Percentiles rank a stretch among this genome's conserved stretches.
Evolutionary conservation across 2,888 invertebrate genomes (phyloP).

Genomic region (Ectemnius lituratus): DNA sequence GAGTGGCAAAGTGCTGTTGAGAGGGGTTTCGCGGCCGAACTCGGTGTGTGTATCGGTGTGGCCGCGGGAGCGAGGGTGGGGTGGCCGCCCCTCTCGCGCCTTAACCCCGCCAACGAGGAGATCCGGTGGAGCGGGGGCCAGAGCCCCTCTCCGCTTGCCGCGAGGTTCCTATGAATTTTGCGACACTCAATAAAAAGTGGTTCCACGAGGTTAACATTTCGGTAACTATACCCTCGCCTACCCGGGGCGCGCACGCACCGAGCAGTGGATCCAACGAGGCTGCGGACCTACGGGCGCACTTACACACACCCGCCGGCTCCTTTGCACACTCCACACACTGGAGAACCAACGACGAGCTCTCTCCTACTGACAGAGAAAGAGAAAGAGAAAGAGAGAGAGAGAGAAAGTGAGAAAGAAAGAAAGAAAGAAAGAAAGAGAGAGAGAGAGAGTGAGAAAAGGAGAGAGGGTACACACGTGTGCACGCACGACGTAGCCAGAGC

Average conservation of each 20-base stretch:
- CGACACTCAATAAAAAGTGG: conserved; percentile 83
- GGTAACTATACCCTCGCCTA: conserved; percentile 78
- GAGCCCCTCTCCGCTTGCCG: conserved; percentile 68
- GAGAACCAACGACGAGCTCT: neutral
- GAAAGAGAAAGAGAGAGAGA: conserved; percentile 29
- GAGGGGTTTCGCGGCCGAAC: conserved; percentile 4
- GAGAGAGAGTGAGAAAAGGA: too few species aligned
- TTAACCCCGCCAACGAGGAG: conserved; percentile 63
- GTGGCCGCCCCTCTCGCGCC: conserved; percentile 61
- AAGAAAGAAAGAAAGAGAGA: conserved; percentile 32
- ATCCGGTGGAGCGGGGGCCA: conserved; percentile 53
- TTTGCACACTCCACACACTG: neutral
- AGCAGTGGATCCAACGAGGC: conserved; percentile 30
- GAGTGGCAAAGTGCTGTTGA: conserved; percentile 43
- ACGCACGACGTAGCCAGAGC: neutral
- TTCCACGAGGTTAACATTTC: conserved; percentile 82
- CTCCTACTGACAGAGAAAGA: conserved; percentile 1
- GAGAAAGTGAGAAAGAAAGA: conserved; percentile 18
- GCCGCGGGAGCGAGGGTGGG: conserved; percentile 46
- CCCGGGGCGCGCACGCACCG: conserved; percentile 67
- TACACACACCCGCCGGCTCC: conserved; percentile 33
- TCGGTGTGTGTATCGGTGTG: neutral
- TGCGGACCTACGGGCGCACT: conserved; percentile 11
- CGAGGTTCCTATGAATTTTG: conserved; percentile 82
- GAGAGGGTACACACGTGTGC: neutral